Base-by-base conservation (phyloP, 2,888 invertebrate genomes). In the Stenodera caucasica region DNA sequence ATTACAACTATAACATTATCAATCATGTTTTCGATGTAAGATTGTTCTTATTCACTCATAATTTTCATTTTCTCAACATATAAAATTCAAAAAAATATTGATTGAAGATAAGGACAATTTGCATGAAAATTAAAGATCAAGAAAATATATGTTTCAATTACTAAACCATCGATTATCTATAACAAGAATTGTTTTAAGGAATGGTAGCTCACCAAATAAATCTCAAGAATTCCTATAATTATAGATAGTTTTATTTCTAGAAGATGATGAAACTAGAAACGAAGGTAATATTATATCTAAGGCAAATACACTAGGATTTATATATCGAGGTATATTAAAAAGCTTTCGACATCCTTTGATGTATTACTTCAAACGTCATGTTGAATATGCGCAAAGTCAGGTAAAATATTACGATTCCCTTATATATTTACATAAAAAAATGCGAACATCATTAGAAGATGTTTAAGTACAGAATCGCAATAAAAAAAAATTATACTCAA, bases 121-220 rank as follows among this genome's bases (percentile, higher is more conserved):
- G 21, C 21, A 40, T 18, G 40, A 40, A 18, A 40, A 21, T 18
- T 5, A 2, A 26, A 26, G 5, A 26, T 26, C 26, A 26, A 26
- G 2, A 26, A n/a, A n/a, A n/a, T n/a, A n/a, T n/a, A n/a, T n/a
- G n/a, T n/a, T n/a, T n/a, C n/a, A n/a, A n/a, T n/a, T n/a, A n/a
- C n/a, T n/a, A n/a, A n/a, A n/a, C n/a, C n/a, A n/a, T n/a, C n/a
- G n/a, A n/a, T n/a, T n/a, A n/a, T n/a, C 55, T n/a, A 54, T 32
- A 11, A 5, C 15, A 15, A 6, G 32, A 45, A 57, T 60, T 55
- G 29, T 26, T 26, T 26, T 26, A 26, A 26, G 5, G 53, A 58
- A 51, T 55, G 53, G n/a, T 35, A 49, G 53, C 57, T 53, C 33
- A 65, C 63, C 63, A 61, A 64, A 32, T 49, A 52, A 54, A 58